Percentiles rank a stretch among this genome's conserved stretches.
Conservation (phyloP, 1,140 invertebrate genomes). For the Tetraneura akinire region DNA sequence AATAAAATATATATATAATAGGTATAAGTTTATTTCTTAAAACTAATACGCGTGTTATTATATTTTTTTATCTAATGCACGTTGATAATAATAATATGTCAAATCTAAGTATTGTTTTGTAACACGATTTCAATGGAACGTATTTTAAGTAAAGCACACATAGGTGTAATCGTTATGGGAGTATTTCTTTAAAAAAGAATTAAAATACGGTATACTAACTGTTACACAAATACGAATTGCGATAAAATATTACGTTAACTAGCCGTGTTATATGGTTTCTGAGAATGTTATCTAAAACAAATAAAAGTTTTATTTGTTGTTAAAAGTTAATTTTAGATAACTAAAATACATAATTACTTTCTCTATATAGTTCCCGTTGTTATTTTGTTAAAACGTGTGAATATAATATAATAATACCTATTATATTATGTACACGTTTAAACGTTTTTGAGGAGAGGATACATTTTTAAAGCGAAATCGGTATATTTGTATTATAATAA, state of each 20-base stretch:
- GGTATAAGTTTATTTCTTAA: no score
- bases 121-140: not conserved
- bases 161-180: not conserved
- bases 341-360: conserved; percentile 14
- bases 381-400: not conserved
- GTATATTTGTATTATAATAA: no score
- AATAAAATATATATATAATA: no score
- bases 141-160: not conserved
- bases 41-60: no score
- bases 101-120: no score
- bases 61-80: no score
- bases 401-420: no score
- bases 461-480: no score
- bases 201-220: not conserved
- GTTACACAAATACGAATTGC: not conserved
- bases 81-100: no score
- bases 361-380: not conserved
- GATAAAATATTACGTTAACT: not conserved
- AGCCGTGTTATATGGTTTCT: not conserved
- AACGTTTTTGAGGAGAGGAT: no score
- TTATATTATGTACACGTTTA: no score
- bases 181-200: not conserved
- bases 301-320: not conserved
- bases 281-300: conserved; percentile 15
- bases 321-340: conserved; percentile 22